Evolutionary conservation across 2,888 invertebrate genomes (phyloP), one percentile per base, ranked within the genome.

Genomic region (Trachelus stipa): DNA sequence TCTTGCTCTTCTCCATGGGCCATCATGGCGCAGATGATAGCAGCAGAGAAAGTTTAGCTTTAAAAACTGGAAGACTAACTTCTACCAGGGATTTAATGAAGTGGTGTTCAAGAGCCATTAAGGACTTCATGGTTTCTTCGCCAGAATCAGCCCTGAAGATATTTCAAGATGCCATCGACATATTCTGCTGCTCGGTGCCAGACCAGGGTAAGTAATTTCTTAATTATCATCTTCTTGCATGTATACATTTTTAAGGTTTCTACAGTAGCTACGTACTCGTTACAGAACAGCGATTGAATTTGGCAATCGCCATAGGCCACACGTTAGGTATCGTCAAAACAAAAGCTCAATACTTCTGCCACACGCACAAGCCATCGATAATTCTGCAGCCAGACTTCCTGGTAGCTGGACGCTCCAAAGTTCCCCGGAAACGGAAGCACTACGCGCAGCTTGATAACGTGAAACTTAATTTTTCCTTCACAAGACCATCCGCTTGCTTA

Each of bases 51-150:
- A 88, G 92, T 74, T 81, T 87, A 23, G 85, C 88, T 15, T 81
- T 87, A 12, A 92, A 92, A 87, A 93, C 92, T 73, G 94, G 94
- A 1, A 93, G 97, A 83, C 91, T 95, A 73, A 96, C 95, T 34
- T 96, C 97, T 0, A 96, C 96, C 0, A 94, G 98, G 84, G 99
- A 99, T 93, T 93, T 99, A 74, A 94, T 98, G 84, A 98, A 98
- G 90, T 97, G 98, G 95, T 98, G 98, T 88, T 93, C 94, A 6
- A 93, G 99, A 87, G 94, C 97, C 9, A 93, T 95, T 15, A 92
- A 94, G 23, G 95, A 95, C 85, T 97, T 96, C 90, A 94, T 96
- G 80, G 94, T 96, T 0, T 94, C 95, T 0, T 96, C 96, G 80
- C 93, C 94, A 37, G 93, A 93, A 68, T 94, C 95, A 0, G 95